Evolutionary conservation across 2,797 vertebrate genomes (phyloP), one percentile per base, ranked within the genome.

Genomic region (Leptoclinus maculatus): DNA sequence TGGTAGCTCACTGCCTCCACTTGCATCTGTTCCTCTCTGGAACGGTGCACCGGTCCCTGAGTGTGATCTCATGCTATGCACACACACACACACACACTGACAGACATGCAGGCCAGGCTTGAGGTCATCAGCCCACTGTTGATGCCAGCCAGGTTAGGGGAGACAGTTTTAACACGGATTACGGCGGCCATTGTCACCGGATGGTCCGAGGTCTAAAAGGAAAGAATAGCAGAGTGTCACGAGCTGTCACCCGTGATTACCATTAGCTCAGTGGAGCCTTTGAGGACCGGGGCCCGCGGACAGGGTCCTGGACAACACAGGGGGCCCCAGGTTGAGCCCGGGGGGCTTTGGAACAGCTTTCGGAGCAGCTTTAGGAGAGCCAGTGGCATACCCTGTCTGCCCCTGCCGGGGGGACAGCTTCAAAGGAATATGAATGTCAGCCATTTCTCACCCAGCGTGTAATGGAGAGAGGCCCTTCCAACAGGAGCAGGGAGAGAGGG

Each of bases 181-280:
- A 96, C 41, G 71, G 82, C 79, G 70, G 84, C 91, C 91, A 93
- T 96, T 97, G 96, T 96, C 83, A 86, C 86, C 87, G 91, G 83
- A 92, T 89, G 90, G 87, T 93, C 91, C 91, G 89, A 91, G 93
- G 93, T 95, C 96, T 95, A 93, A 95, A 95, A 91, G 93, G 90
- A 91, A 94, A 96, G 93, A 96, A 96, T 95, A 89, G 95, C 91
- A 93, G 91, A 89, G 93, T 94, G 96, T 95, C 94, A 95, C 71
- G 86, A 96, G 93, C 95, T 97, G 95, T 97, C 96, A 91, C 62
- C 89, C 91, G 94, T 94, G 88, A 93, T 98, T 97, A 97, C 94
- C 93, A 84, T 93, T 86, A 91, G 94, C 93, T 93, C 94, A 95
- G 92, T 23, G 86, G 93, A 95, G 95, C 96, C 94, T 96, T 96